Conservation (phyloP, 30 jellyfish, hydroid and myxozoan genomes). For the Turritopsis dohrnii region DNA sequence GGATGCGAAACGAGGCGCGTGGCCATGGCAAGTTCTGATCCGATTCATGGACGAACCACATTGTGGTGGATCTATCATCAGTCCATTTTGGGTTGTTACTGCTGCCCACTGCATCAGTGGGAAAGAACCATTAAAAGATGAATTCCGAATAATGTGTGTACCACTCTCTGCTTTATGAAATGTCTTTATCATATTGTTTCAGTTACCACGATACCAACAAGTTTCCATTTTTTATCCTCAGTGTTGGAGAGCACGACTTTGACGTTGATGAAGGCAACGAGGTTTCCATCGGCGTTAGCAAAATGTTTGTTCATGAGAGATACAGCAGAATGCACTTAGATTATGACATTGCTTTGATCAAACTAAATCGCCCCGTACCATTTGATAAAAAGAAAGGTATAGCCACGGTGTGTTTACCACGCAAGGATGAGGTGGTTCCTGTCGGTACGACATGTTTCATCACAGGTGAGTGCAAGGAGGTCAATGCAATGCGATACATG, state of each 20-base stretch:
- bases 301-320: slow-evolving; percentile 44
- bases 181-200: not conserved
- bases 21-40: slow-evolving; percentile 95
- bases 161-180: not conserved
- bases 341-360: slow-evolving; percentile 72
- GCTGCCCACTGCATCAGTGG: slow-evolving; percentile 85
- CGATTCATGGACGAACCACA: slow-evolving; percentile 58
- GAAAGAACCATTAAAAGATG: slow-evolving; percentile 34
- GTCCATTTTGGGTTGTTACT: slow-evolving; percentile 74
- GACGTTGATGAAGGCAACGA: slow-evolving; percentile 35
- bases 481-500: no score
- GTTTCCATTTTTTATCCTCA: not conserved
- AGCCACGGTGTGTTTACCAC: slow-evolving; percentile 78
- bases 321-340: slow-evolving; percentile 42
- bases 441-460: slow-evolving; percentile 78
- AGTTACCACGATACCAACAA: not conserved
- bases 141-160: slow-evolving; percentile 32
- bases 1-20: slow-evolving; percentile 64
- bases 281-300: slow-evolving; percentile 40
- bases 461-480: slow-evolving; percentile 49
- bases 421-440: slow-evolving; percentile 50
- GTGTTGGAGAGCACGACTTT: slow-evolving; percentile 52
- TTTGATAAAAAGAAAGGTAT: slow-evolving; percentile 35
- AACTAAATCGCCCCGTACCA: slow-evolving; percentile 54
- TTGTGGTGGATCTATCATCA: slow-evolving; percentile 81